Evolutionary conservation across 2,113 vertebrate species (phyloP).

Genomic region (Tursiops truncatus): DNA sequence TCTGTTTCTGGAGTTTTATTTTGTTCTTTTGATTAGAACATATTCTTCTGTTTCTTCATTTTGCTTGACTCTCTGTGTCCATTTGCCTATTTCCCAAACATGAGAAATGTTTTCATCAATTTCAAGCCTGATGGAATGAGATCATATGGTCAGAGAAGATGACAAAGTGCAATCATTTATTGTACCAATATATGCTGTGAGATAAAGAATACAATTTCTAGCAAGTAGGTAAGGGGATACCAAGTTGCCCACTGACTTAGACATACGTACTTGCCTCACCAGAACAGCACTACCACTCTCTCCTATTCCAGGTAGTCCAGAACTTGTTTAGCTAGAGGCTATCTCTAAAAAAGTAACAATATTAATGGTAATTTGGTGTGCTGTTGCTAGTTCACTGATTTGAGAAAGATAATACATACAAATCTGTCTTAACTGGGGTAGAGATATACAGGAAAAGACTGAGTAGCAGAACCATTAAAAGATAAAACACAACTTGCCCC

Average conservation of each 20-base stretch:
- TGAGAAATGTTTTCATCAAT: neutral
- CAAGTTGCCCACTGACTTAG: neutral
- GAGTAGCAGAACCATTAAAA: neutral
- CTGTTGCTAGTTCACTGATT: neutral
- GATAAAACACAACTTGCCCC: neutral
- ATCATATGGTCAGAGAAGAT: neutral
- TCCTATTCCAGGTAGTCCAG: neutral
- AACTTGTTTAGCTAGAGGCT: neutral
- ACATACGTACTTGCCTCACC: neutral
- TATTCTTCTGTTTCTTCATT: neutral
- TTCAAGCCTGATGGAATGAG: neutral
- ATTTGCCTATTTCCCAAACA: neutral
- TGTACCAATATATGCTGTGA: neutral
- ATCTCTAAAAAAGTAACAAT: neutral
- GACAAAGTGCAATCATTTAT: neutral
- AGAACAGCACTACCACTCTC: neutral
- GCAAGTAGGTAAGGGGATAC: neutral
- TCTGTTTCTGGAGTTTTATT: neutral
- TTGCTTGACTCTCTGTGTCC: neutral
- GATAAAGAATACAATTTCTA: constrained; percentile 15
- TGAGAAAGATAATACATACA: neutral
- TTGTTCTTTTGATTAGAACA: neutral
- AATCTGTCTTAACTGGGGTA: neutral
- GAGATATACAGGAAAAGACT: neutral
- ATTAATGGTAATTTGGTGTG: neutral